These are phyloP conservation scores for Sesia bembeciformis DNA, from an alignment of 2,888 invertebrate genomes.

Conservation along the genomic window DNA sequence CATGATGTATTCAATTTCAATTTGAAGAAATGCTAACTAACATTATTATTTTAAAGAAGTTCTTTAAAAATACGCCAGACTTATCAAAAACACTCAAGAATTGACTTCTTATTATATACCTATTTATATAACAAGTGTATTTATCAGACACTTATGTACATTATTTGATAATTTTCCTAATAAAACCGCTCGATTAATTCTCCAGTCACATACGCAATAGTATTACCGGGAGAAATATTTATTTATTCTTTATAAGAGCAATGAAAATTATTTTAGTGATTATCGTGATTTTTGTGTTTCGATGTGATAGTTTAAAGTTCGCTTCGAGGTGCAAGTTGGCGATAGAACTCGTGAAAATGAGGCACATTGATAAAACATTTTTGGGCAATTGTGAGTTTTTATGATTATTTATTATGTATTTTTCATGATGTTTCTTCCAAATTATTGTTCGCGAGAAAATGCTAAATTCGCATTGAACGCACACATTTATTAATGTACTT, in stretches of 20 bases:
- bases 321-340: slow-evolving; percentile 34
- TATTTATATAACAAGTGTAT: not conserved
- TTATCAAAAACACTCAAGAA: not conserved
- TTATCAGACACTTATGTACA: not conserved
- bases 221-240: not conserved
- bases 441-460: not conserved
- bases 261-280: not conserved
- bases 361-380: slow-evolving; percentile 29
- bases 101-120: not conserved
- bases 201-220: not conserved
- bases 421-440: not conserved
- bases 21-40: too few relatives aligned
- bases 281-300: slow-evolving; percentile 2
- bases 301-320: slow-evolving; percentile 24
- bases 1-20: too few relatives aligned
- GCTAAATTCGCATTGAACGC: too few relatives aligned
- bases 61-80: not conserved
- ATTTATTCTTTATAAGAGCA: not conserved
- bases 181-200: not conserved
- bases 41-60: too few relatives aligned
- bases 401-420: not conserved
- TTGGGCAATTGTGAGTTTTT: slow-evolving; percentile 45
- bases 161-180: not conserved
- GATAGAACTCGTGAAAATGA: slow-evolving; percentile 21
- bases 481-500: too few relatives aligned